Evolutionary conservation across 2,113 vertebrate genomes (phyloP).

Genomic region (Bucco capensis): DNA sequence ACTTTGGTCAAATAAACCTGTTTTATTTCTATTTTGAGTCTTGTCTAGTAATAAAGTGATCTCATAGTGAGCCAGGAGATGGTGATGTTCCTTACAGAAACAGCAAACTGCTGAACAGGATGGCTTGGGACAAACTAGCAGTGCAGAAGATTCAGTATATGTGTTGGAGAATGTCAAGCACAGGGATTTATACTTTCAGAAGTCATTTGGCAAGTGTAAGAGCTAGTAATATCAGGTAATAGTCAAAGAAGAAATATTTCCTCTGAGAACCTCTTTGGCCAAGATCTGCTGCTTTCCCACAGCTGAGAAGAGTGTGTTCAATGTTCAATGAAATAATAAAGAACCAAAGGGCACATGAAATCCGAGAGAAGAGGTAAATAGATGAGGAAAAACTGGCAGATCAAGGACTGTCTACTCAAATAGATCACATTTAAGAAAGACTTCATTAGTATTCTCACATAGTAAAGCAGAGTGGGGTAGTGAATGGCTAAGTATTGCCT

Average conservation of each 20-base stretch:
- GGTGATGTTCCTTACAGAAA: not conserved
- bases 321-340: not conserved
- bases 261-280: not conserved
- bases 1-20: not conserved
- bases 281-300: not conserved
- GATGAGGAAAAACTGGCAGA: not conserved
- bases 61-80: not conserved
- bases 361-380: not conserved
- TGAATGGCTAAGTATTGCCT: not conserved
- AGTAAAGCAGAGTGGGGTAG: not conserved
- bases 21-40: not conserved
- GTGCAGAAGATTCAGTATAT: rapidly evolving
- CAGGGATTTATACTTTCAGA: not conserved
- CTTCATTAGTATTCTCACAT: not conserved
- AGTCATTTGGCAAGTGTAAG: not conserved
- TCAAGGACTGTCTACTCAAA: not conserved
- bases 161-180: not conserved
- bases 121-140: not conserved
- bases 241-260: not conserved
- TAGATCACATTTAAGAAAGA: not conserved
- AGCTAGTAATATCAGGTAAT: not conserved
- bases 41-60: not conserved
- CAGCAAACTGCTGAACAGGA: not conserved
- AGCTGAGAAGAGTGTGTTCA: not conserved
- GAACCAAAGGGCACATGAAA: rapidly evolving